Evolutionary conservation across 2,113 vertebrate genomes (phyloP), one percentile per base, ranked within the genome.

Genomic region (Machaerirhynchus nigripectus): DNA sequence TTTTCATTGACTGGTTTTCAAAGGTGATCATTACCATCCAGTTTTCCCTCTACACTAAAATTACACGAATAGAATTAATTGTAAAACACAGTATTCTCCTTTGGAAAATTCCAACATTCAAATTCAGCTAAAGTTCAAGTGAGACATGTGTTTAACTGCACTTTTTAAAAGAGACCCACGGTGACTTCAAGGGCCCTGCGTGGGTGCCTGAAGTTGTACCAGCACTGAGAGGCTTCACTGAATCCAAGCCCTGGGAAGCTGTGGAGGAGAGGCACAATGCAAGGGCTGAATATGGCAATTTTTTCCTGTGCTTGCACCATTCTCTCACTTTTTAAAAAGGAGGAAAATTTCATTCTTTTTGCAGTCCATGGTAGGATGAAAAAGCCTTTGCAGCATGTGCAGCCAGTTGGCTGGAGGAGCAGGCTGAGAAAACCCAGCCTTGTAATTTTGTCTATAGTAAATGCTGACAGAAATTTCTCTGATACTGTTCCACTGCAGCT

Each of bases 401-500:
- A 96, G 93, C 95, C 95, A 96, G 90, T 97, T 97, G 96, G 93
- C 95, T 96, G 85, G 13, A 68, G 87, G 94, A 90, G 67, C 95
- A 93, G 93, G 92, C 88, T 89, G 90, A 95, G 95, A 84, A 90
- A 95, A 86, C 37, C 73, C 92, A 93, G 90, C 76, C 93, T 95
- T 90, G 78, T 93, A 95, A 96, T 96, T 96, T 97, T 0, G 52
- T 76, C 95, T 87, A 12, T 86, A 65, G 95, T 75, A 95, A 97
- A 86, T 91, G 96, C 96, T 96, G 94, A 96, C 96, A 94, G 95
- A 94, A 94, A 95, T 94, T 89, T 90, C 93, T 89, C 95, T 89
- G 92, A 82, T 57, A 57, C 92, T 87, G 83, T 96, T 97, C 93
- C 93, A 93, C 90, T 89, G 96, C 96, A 97, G 96, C 96, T 97